A percentile compares a stretch with the other conserved stretches of the same genome.
phyloP scores from a whole-genome alignment of 2,797 vertebrate genomes.

The Schizopygopsis pylzovi region DNA sequence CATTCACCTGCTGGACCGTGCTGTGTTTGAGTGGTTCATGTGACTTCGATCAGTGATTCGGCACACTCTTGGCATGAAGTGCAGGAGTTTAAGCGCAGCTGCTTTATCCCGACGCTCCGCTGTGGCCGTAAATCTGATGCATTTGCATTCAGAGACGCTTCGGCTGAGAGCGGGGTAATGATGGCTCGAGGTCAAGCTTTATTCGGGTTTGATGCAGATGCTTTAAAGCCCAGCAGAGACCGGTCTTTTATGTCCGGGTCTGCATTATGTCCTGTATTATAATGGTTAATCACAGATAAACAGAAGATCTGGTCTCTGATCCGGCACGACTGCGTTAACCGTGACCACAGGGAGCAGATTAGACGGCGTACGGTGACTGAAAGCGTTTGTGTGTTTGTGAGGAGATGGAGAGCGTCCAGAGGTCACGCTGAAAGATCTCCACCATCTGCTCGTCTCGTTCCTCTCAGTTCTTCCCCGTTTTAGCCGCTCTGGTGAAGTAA shows the following conservation, averaged over 20 bases:
- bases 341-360: constrained; percentile 79
- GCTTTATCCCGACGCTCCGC: not conserved
- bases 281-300: constrained; percentile 76
- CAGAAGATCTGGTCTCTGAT: constrained; percentile 75
- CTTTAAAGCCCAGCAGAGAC: too few species aligned
- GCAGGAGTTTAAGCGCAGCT: not conserved
- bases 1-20: constrained; percentile 39
- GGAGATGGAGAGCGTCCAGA: constrained; percentile 63
- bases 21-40: not conserved
- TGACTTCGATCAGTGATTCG: not conserved
- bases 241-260: not conserved
- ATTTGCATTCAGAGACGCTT: constrained; percentile 4
- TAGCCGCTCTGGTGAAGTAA: constrained; percentile 11
- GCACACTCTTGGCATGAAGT: not conserved
- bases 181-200: not conserved
- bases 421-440: constrained; percentile 40
- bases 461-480: constrained; percentile 17
- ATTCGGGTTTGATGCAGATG: not conserved
- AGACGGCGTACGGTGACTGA: constrained; percentile 70
- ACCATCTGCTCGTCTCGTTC: not conserved
- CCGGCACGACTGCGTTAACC: constrained; percentile 52
- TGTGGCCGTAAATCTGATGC: not conserved
- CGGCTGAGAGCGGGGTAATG: not conserved
- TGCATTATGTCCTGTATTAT: not conserved
- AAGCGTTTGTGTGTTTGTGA: constrained; percentile 64